Base-by-base conservation (phyloP, 2,888 invertebrate genomes). In the Trilocha varians region DNA sequence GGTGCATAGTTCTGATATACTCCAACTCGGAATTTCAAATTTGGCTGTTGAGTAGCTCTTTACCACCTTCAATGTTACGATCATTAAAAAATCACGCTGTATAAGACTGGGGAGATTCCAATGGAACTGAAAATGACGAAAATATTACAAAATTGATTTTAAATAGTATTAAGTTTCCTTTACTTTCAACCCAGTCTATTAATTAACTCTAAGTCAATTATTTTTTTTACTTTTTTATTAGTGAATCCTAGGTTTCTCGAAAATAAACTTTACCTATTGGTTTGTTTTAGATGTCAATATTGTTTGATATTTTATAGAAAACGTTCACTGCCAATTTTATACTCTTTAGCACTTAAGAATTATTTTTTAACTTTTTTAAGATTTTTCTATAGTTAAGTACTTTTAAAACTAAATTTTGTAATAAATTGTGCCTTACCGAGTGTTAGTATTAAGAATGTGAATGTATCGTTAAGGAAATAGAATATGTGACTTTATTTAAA, bases 291-390 rank as follows among this genome's bases (percentile, higher is more conserved):
- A 5, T 25, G 1, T 9, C 6, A 3, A 9, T 3, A 25, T 25
- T 25, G 6, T 11, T 3, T 25, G 25, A 5, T 25, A 25, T 2
- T 25, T 25, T 4, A 9, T 11, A 25, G 25, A 9, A 25, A 25
- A 25, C 55, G 53, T 55, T 60, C 70, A 71, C 75, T 77, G 78
- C 77, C 73, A 71, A 66, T 62, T 52, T 48, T 60, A 57, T 66
- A 65, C 59, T 62, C 59, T n/a, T n/a, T n/a, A n/a, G n/a, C n/a
- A n/a, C n/a, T n/a, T n/a, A n/a, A n/a, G n/a, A n/a, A n/a, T n/a
- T n/a, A 45, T 62, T 45, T 45, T 47, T 38, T 39, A 34, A 41
- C 13, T 37, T 42, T 41, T 44, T 48, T 46, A 47, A 42, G 18
- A 44, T 48, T 49, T 46, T 46, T 46, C 33, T 48, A 46, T 40